Conservation (phyloP, 2,113 vertebrate species). For the Telmatochromis sp. region DNA sequence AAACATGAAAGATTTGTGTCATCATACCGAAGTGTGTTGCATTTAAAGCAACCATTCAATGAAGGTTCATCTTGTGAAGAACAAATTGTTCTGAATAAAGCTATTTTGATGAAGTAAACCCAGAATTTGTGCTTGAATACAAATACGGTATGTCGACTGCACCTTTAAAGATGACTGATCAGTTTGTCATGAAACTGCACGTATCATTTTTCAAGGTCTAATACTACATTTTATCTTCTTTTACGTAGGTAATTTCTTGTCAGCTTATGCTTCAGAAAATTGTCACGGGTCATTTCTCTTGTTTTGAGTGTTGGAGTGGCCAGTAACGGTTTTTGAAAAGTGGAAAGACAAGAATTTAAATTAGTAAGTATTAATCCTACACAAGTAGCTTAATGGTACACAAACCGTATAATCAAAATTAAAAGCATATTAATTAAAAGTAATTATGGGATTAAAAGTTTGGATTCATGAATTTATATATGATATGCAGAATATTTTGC, state of each 20-base stretch:
- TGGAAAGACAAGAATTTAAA: not conserved
- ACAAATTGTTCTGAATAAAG: slow-evolving; percentile 26
- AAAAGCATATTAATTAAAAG: not conserved
- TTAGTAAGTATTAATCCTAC: not conserved
- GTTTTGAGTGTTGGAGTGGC: not conserved
- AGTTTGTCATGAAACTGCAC: not conserved
- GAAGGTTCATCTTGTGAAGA: not conserved
- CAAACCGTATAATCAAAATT: not conserved
- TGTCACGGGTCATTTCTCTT: not conserved
- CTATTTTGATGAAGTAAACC: slow-evolving; percentile 11
- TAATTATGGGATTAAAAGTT: not conserved
- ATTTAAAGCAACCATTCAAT: not conserved
- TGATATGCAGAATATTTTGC: not conserved
- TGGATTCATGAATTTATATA: not conserved
- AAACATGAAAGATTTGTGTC: not conserved
- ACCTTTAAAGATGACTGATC: not conserved
- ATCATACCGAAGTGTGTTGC: not conserved
- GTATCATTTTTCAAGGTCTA: not conserved
- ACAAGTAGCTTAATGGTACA: too few relatives aligned
- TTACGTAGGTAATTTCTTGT: not conserved
- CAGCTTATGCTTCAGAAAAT: not conserved
- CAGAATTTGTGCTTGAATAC: not conserved
- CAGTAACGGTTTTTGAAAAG: not conserved
- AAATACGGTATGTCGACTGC: not conserved
- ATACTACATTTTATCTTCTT: not conserved